Evolutionary conservation across 2,888 invertebrate genomes (phyloP).

Genomic region (Pollenia amentaria): DNA sequence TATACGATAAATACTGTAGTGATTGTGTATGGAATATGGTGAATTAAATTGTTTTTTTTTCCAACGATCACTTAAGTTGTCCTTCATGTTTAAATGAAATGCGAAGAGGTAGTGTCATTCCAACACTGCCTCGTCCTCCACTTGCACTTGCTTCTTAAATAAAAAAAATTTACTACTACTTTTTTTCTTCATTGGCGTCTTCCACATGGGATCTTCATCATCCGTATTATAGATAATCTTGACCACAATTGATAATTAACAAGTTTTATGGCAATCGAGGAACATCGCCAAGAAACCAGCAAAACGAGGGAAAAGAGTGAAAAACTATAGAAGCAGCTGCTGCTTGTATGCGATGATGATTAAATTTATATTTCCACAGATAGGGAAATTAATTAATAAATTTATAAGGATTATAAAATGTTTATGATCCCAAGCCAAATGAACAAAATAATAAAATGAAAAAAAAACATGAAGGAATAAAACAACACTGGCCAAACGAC

Average conservation of each 20-base stretch:
- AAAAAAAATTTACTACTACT: slow-evolving; percentile 20
- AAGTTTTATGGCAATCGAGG: slow-evolving; percentile 76
- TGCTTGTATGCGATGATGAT: slow-evolving; percentile 78
- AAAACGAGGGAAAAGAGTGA: not conserved
- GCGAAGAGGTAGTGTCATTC: slow-evolving; percentile 48
- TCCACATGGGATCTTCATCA: slow-evolving; percentile 54
- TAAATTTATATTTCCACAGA: slow-evolving; percentile 76
- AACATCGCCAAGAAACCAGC: slow-evolving; percentile 44
- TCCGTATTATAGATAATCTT: slow-evolving; percentile 70
- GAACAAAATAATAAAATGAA: slow-evolving; percentile 43
- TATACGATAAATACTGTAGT: slow-evolving; percentile 20
- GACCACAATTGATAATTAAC: slow-evolving; percentile 80
- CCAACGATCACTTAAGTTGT: slow-evolving; percentile 59
- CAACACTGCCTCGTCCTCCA: slow-evolving; percentile 25
- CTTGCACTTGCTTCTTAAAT: slow-evolving; percentile 5
- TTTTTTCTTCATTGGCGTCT: slow-evolving; percentile 11
- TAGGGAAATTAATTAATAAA: slow-evolving; percentile 83
- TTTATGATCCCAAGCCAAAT: slow-evolving; percentile 65
- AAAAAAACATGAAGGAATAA: slow-evolving; percentile 32
- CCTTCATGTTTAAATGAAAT: slow-evolving; percentile 43
- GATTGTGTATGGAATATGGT: slow-evolving; percentile 49
- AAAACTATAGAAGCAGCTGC: slow-evolving; percentile 71
- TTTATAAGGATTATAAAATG: slow-evolving; percentile 80
- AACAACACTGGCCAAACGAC: slow-evolving; percentile 61
- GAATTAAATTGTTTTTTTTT: slow-evolving; percentile 69